phyloP scores from a whole-genome alignment of 2,797 vertebrate genomes.

The Emys orbicularis region DNA sequence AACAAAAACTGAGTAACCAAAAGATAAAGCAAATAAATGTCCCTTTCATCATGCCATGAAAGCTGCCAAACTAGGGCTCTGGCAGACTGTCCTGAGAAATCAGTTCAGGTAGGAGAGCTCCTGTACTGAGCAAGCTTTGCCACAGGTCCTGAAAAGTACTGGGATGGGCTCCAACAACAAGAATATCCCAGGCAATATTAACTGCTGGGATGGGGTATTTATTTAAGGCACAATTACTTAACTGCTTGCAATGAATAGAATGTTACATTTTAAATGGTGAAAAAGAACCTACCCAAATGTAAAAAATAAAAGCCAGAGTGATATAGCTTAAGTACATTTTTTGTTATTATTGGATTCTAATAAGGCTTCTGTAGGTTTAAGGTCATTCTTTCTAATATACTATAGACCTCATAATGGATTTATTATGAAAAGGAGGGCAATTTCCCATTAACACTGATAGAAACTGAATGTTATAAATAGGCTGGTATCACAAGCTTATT shows the following conservation, averaged over 20 bases:
- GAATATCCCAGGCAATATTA: not conserved
- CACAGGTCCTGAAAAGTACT: not conserved
- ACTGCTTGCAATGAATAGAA: not conserved
- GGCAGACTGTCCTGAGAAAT: not conserved
- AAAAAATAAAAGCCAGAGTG: not conserved
- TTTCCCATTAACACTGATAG: not conserved
- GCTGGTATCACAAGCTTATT: not conserved
- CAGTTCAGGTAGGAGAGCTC: not conserved
- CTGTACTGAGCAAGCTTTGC: not conserved
- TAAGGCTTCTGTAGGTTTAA: not conserved
- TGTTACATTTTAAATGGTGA: not conserved
- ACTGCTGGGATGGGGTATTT: not conserved
- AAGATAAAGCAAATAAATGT: not conserved
- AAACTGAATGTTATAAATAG: not conserved
- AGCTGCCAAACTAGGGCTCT: not conserved
- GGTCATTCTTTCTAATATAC: not conserved
- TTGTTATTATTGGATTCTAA: not conserved
- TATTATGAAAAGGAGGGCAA: not conserved
- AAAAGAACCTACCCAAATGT: not conserved
- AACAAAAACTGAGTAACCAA: not conserved
- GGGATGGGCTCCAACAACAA: not conserved
- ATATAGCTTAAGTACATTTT: not conserved
- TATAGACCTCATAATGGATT: not conserved
- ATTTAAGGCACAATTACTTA: not conserved
- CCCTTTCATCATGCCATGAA: not conserved